phyloP scores from a whole-genome alignment of 2,113 vertebrate genomes.

The Arvicanthis niloticus region DNA sequence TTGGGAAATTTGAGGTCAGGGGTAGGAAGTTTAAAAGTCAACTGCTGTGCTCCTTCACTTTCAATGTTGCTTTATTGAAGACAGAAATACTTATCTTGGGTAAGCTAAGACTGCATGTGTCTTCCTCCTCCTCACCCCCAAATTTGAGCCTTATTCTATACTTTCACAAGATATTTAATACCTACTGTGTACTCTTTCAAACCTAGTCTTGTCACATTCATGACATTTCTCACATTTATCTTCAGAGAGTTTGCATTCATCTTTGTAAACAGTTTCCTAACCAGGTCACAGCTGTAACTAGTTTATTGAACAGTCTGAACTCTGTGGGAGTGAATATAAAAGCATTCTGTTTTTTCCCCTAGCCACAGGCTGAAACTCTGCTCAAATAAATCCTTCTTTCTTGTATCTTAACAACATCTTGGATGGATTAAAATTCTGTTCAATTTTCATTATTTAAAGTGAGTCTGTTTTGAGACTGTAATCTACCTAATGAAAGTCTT shows the following conservation, averaged over 20 bases:
- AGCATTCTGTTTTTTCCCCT: slow-evolving; percentile 10
- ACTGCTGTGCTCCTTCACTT: neutral
- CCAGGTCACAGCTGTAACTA: slow-evolving; percentile 58
- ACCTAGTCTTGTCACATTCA: neutral
- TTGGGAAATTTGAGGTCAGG: slow-evolving; percentile 30
- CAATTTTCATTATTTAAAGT: slow-evolving; percentile 40
- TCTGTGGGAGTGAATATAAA: slow-evolving; percentile 37
- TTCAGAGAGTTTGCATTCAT: slow-evolving; percentile 33
- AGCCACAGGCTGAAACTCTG: neutral
- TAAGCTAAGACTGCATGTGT: neutral
- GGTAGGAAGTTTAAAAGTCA: slow-evolving; percentile 22
- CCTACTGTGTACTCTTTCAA: neutral
- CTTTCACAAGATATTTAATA: slow-evolving; percentile 12
- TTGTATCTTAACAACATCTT: slow-evolving; percentile 45
- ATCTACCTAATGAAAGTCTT: slow-evolving; percentile 14
- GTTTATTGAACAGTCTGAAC: slow-evolving; percentile 46
- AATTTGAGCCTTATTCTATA: neutral
- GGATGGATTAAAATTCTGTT: slow-evolving; percentile 37
- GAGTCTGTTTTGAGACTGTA: neutral
- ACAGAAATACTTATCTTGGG: slow-evolving; percentile 2
- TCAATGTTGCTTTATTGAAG: neutral
- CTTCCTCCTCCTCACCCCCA: too few species aligned
- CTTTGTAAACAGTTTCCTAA: neutral
- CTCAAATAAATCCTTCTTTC: slow-evolving; percentile 46
- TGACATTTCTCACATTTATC: slow-evolving; percentile 10